Evolutionary conservation across 1,140 invertebrate species (phyloP).

Genomic region (Pinna nobilis): DNA sequence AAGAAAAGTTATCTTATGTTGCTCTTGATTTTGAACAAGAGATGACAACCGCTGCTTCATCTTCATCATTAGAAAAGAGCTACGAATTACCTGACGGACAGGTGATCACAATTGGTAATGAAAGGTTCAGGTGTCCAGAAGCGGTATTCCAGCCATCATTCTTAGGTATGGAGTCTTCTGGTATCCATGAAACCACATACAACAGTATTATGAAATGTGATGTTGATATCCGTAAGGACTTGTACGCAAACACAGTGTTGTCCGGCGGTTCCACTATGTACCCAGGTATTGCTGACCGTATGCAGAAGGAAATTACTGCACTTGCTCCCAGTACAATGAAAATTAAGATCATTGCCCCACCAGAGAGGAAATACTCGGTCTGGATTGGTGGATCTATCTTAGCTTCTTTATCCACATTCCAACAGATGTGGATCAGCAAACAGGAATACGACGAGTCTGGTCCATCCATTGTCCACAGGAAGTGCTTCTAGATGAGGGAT

Average conservation of each 20-base stretch:
- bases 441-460: slow-evolving; percentile 97
- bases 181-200: slow-evolving; percentile 82
- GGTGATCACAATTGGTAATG: slow-evolving; percentile 87
- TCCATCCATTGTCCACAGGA: slow-evolving; percentile 90
- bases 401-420: slow-evolving; percentile 78
- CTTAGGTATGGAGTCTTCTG: slow-evolving; percentile 66
- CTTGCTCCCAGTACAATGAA: slow-evolving; percentile 78
- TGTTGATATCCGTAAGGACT: slow-evolving; percentile 90
- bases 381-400: slow-evolving; percentile 76
- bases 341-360: slow-evolving; percentile 90
- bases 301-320: slow-evolving; percentile 83
- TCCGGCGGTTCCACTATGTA: slow-evolving; percentile 89
- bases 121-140: slow-evolving; percentile 77
- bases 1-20: too few species aligned
- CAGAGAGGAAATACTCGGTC: slow-evolving; percentile 87
- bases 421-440: slow-evolving; percentile 90
- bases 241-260: slow-evolving; percentile 87
- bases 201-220: slow-evolving; percentile 81
- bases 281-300: slow-evolving; percentile 79
- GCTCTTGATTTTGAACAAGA: slow-evolving; percentile 89
- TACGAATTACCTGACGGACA: slow-evolving; percentile 59
- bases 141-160: slow-evolving; percentile 83
- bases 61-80: slow-evolving; percentile 42
- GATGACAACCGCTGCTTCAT: slow-evolving; percentile 48
- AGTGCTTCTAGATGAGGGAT: too few species aligned